phyloP scores from a whole-genome alignment of 2,797 vertebrate genomes.

The Eulemur albifrons region DNA sequence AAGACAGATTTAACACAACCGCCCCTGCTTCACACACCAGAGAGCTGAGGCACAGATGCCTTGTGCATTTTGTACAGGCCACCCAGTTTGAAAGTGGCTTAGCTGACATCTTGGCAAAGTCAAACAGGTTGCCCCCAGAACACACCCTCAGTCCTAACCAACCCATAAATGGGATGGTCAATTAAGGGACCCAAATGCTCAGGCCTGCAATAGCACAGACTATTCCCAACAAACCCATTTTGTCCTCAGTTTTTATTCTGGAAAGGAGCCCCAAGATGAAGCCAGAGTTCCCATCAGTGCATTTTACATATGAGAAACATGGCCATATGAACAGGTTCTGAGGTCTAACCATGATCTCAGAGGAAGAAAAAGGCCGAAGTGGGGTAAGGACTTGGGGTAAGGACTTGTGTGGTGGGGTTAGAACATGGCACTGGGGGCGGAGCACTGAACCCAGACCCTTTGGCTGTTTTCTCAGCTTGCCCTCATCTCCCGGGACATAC shows the following conservation, averaged over 20 bases:
- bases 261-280: neutral
- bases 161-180: neutral
- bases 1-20: neutral
- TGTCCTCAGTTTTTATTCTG: conserved; percentile 23
- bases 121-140: neutral
- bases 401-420: neutral
- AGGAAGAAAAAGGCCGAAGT: neutral
- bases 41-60: neutral
- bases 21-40: neutral
- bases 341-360: neutral
- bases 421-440: neutral
- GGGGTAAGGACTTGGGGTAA: neutral
- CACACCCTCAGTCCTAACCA: neutral
- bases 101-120: neutral
- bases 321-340: neutral
- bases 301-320: neutral
- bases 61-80: neutral
- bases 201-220: neutral
- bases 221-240: neutral
- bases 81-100: neutral
- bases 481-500: neutral
- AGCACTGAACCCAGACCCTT: neutral
- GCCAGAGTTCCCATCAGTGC: neutral
- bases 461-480: neutral
- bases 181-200: neutral